Evolutionary conservation across 2,113 vertebrate species (phyloP).

Genomic region (Gopherus evgoodei): DNA sequence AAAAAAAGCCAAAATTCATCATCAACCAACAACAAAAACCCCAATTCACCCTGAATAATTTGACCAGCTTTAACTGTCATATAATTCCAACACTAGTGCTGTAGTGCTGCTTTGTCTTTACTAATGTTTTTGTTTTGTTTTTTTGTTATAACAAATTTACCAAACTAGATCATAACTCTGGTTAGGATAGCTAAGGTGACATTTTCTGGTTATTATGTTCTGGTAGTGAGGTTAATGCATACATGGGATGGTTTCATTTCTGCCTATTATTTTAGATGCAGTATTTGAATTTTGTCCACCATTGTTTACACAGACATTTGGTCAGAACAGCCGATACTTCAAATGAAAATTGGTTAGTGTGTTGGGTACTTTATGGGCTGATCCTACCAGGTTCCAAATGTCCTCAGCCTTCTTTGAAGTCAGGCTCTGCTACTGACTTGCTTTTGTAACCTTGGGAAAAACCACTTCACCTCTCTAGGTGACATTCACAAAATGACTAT

Average conservation of each 20-base stretch:
- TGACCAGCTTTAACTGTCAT: background rate
- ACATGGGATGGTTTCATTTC: background rate
- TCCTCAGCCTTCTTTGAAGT: background rate
- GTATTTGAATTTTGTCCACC: background rate
- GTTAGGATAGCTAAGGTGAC: background rate
- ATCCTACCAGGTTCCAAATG: background rate
- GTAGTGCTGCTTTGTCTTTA: background rate
- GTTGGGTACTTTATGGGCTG: background rate
- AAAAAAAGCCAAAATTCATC: background rate
- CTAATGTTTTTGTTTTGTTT: background rate
- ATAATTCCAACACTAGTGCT: background rate
- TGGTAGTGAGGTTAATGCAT: background rate
- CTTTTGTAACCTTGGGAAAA: background rate
- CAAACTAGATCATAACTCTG: accelerated
- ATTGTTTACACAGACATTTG: background rate
- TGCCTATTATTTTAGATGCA: background rate
- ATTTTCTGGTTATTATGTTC: background rate
- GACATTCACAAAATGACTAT: background rate
- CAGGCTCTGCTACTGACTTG: background rate
- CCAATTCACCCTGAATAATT: background rate
- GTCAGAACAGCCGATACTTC: background rate
- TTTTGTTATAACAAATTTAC: background rate
- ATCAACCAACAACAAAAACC: background rate
- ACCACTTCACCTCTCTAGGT: background rate
- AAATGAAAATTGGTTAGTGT: background rate